Percentiles rank a stretch among this genome's conserved stretches.
These are phyloP conservation scores for Zenarchopterus dispar DNA, from an alignment of 2,797 vertebrate genomes.

Conservation along the genomic window DNA sequence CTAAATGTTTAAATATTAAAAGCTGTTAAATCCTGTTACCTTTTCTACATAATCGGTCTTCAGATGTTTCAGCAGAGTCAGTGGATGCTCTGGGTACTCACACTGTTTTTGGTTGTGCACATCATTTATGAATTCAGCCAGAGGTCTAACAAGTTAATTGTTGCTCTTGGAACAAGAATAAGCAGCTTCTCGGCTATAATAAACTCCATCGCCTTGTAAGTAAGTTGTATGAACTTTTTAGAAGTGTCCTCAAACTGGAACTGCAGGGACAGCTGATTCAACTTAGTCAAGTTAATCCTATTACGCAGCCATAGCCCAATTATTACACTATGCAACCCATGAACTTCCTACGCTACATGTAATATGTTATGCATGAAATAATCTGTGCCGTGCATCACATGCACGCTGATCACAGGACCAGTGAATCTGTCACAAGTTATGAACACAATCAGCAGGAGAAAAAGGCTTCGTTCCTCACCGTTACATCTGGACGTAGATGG, in stretches of 20 bases:
- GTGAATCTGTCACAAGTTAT: not conserved
- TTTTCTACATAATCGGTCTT: too few species aligned
- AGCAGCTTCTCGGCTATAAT: not conserved
- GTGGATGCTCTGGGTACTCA: too few species aligned
- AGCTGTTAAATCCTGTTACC: too few species aligned
- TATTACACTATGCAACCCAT: not conserved
- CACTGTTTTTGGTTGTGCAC: too few species aligned
- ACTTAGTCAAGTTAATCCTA: conserved; percentile 42
- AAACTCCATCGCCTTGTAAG: not conserved
- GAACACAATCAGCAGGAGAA: not conserved
- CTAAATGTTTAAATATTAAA: too few species aligned
- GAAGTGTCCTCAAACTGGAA: not conserved
- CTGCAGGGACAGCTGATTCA: conserved; percentile 12
- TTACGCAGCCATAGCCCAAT: conserved; percentile 24
- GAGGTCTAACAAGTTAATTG: too few species aligned
- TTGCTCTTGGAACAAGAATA: conserved; percentile 9
- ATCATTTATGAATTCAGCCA: too few species aligned
- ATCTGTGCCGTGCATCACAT: conserved; percentile 34
- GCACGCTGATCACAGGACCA: conserved; percentile 40
- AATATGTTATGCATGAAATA: conserved; percentile 17
- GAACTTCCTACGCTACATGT: conserved; percentile 19
- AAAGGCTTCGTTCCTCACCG: conserved; percentile 6
- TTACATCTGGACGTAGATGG: conserved; percentile 7
- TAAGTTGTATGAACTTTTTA: not conserved
- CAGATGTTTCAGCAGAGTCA: too few species aligned